These are phyloP conservation scores for Melanocharis versteri DNA, from an alignment of 2,113 vertebrate species.

Conservation along the genomic window DNA sequence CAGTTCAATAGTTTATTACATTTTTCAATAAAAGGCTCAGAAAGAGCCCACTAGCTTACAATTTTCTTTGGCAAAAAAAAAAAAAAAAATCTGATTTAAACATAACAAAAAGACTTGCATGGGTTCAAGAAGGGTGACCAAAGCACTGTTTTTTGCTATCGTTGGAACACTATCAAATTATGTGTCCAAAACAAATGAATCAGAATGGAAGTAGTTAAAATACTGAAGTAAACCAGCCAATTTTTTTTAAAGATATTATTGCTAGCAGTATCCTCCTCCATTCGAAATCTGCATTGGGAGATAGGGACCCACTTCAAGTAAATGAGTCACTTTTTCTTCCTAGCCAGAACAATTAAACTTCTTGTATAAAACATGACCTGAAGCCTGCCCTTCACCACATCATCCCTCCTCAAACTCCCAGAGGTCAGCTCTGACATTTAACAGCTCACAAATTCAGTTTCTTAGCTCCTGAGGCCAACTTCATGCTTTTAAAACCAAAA, in stretches of 20 bases:
- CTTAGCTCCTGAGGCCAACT: slow-evolving; percentile 65
- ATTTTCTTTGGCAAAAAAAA: slow-evolving; percentile 68
- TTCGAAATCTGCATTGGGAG: slow-evolving; percentile 76
- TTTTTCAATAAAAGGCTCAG: slow-evolving; percentile 65
- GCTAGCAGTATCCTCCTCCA: slow-evolving; percentile 68
- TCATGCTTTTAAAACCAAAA: slow-evolving; percentile 63
- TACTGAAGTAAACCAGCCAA: slow-evolving; percentile 64
- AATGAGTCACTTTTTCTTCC: slow-evolving; percentile 79
- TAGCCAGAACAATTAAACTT: slow-evolving; percentile 82
- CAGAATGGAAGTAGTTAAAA: slow-evolving; percentile 82
- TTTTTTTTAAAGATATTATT: slow-evolving; percentile 70
- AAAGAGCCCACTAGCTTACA: slow-evolving; percentile 55
- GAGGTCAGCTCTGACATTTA: slow-evolving; percentile 78
- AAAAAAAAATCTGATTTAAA: slow-evolving; percentile 51
- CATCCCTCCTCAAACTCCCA: slow-evolving; percentile 73
- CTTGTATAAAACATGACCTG: slow-evolving; percentile 81
- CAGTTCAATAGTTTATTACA: slow-evolving; percentile 57
- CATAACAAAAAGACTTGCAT: slow-evolving; percentile 62
- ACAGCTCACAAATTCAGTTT: slow-evolving; percentile 76
- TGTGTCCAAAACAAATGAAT: slow-evolving; percentile 80
- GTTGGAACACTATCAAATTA: slow-evolving; percentile 71
- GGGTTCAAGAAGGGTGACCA: slow-evolving; percentile 74
- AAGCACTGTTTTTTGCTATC: slow-evolving; percentile 74
- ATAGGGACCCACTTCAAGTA: slow-evolving; percentile 76
- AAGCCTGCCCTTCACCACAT: slow-evolving; percentile 77